phyloP scores from a whole-genome alignment of 1,140 invertebrate species.

The Drosophila kohkoa region DNA sequence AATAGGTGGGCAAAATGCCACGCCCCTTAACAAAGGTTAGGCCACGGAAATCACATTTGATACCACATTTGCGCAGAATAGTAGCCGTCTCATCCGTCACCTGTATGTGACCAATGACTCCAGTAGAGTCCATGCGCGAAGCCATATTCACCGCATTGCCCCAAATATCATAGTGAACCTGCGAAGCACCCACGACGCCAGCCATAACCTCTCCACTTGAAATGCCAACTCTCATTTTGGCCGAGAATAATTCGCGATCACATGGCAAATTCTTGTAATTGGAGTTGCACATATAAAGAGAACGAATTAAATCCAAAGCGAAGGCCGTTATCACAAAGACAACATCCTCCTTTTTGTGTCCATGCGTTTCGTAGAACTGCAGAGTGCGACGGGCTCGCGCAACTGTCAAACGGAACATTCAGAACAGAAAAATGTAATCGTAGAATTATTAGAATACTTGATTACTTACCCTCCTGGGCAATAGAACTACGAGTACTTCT shows the following conservation, averaged over 20 bases:
- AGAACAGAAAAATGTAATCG: background rate
- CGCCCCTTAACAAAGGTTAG: slow-evolving; percentile 43
- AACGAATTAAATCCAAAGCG: slow-evolving; percentile 62
- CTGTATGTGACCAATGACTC: slow-evolving; percentile 91
- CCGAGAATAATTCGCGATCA: slow-evolving; percentile 1
- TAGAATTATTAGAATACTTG: background rate
- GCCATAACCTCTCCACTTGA: slow-evolving; percentile 94
- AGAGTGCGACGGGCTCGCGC: background rate
- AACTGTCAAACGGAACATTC: background rate
- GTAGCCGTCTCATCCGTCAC: slow-evolving; percentile 90
- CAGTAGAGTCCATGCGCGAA: slow-evolving; percentile 95
- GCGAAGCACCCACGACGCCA: slow-evolving; percentile 95
- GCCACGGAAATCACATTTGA: slow-evolving; percentile 38
- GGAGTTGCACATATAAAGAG: slow-evolving; percentile 38
- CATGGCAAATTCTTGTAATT: slow-evolving; percentile 24
- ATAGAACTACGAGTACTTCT: background rate
- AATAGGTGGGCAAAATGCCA: slow-evolving; percentile 38
- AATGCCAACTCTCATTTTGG: slow-evolving; percentile 86
- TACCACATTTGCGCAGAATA: slow-evolving; percentile 86
- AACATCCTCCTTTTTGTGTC: slow-evolving; percentile 37
- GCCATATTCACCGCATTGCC: slow-evolving; percentile 97
- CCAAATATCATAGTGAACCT: slow-evolving; percentile 95
- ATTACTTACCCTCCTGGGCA: slow-evolving; percentile 15
- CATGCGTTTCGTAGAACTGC: too few relatives aligned
- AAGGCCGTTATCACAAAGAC: slow-evolving; percentile 58